Base-by-base conservation (phyloP, 2,888 invertebrate genomes). In the Argynnis bischoffii region DNA sequence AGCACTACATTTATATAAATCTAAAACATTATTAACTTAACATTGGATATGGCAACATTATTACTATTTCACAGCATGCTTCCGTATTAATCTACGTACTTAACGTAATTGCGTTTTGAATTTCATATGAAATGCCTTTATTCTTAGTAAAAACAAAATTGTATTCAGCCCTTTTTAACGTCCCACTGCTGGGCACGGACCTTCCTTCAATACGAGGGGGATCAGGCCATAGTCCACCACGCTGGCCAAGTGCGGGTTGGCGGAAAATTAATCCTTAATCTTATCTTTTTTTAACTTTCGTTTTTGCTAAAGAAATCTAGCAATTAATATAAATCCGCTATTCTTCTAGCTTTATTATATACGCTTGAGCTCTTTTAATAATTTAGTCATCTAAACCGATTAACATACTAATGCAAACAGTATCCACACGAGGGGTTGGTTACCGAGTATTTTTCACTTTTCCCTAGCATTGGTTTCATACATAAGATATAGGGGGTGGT, bases 401-500 rank as follows among this genome's bases (percentile, higher is more conserved):
- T 59, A 63, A 54, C 59, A 18, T 60, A 63, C 59, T 66, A 60
- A 71, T 67, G 54, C 54, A 55, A 60, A 61, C 67, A 50, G 67
- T 77, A 74, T 76, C 76, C 75, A 57, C 67, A 55, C 63, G 55
- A 74, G 69, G 72, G 76, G 74, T 72, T 71, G 73, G 69, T 66
- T 72, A 75, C 74, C 72, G 75, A 77, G 77, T 73, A 80, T 86
- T 85, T 85, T 85, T 85, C 85, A 83, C 86, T 85, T 81, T 88
- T 85, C 83, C 84, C 80, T 73, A 76, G 80, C 80, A 81, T 82
- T 82, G 79, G 83, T 87, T 85, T 89, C 90, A 91, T 91, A 91
- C 90, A 92, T 90, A 91, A 92, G 90, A 90, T 88, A 91, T 90
- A 81, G 86, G 83, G 85, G 83, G 82, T 81, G 78, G 66, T 46